Evolutionary conservation across 1,140 invertebrate species (phyloP), one percentile per base, ranked within the genome.

Genomic region (Delia radicum): DNA sequence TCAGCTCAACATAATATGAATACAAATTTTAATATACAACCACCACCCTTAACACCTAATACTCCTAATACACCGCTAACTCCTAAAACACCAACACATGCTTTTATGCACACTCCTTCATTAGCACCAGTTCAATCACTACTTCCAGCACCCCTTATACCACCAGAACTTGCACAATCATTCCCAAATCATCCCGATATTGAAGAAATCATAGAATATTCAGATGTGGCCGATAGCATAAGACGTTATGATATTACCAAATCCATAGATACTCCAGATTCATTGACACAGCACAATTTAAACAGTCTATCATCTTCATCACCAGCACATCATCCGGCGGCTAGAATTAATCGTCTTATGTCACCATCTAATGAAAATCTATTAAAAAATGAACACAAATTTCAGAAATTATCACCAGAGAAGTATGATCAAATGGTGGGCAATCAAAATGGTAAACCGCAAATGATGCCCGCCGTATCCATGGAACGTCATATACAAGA

Each of bases 331-430:
- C 48, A 77, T 26, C 42, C 29, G 42, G 24, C 21, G 28, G 71
- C 69, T 46, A 37, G 27, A 42, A 73, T 55, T 71, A 73, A 73
- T 73, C 67, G 69, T 18, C 42, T 73, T 15, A 69, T 79, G 65
- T 85, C 83, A 12, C 79, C 83, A 12, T 85, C 83, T 8, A 79
- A 83, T 73, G 83, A 85, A 71, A 85, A 85, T 77, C 81, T 85
- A 74, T 80, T 85, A 73, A 82, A 82, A 79, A 73, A 74, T 65
- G 83, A 85, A 80, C 78, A 78, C n/a, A 82, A 85, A 84, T 85
- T 85, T 85, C 83, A 83, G 84, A 85, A 85, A 73, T 65, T 86
- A 15, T 85, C 84, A 15, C 84, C 84, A 3, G 84, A 86, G 63
- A 85, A 85, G 42, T 86, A 85, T 69, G 84, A 86, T 75, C 79